These are phyloP conservation scores for Chascanopsetta lugubris DNA, from an alignment of 2,113 vertebrate species.

Conservation along the genomic window DNA sequence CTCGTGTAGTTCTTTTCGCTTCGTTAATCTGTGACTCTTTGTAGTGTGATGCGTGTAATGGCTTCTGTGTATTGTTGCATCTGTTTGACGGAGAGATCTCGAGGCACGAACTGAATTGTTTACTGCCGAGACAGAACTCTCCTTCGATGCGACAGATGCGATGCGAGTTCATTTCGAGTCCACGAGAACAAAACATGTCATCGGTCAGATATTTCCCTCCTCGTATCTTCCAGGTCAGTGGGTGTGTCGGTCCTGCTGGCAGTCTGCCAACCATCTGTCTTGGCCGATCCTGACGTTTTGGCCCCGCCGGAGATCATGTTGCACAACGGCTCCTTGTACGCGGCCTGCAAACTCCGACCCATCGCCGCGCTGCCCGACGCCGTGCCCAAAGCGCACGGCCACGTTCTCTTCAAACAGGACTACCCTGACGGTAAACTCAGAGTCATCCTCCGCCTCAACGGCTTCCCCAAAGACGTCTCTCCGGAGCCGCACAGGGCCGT, in stretches of 20 bases:
- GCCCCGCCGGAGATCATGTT: slow-evolving; percentile 63
- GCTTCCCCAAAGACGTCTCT: slow-evolving; percentile 71
- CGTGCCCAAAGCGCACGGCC: slow-evolving; percentile 83
- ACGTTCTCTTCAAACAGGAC: slow-evolving; percentile 85
- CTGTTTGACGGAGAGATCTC: no score
- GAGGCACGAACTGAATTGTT: no score
- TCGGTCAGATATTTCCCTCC: no score
- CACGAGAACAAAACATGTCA: no score
- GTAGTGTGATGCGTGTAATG: no score
- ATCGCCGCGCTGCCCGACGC: slow-evolving; percentile 73
- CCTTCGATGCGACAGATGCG: no score
- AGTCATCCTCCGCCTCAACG: slow-evolving; percentile 81
- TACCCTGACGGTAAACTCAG: slow-evolving; percentile 74
- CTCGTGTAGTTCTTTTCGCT: no score
- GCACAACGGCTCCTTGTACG: slow-evolving; percentile 69
- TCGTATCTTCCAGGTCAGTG: slow-evolving; percentile 47
- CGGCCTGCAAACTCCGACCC: slow-evolving; percentile 85
- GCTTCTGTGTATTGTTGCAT: no score
- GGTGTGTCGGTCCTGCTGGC: slow-evolving; percentile 46
- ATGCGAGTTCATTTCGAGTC: no score
- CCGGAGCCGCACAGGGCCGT: slow-evolving; percentile 79
- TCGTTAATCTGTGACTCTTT: no score
- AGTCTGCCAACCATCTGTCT: slow-evolving; percentile 27
- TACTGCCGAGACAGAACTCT: no score
- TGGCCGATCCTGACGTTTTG: slow-evolving; percentile 12